Base-by-base conservation (phyloP, 1,140 invertebrate genomes). In the Sipha flava region DNA sequence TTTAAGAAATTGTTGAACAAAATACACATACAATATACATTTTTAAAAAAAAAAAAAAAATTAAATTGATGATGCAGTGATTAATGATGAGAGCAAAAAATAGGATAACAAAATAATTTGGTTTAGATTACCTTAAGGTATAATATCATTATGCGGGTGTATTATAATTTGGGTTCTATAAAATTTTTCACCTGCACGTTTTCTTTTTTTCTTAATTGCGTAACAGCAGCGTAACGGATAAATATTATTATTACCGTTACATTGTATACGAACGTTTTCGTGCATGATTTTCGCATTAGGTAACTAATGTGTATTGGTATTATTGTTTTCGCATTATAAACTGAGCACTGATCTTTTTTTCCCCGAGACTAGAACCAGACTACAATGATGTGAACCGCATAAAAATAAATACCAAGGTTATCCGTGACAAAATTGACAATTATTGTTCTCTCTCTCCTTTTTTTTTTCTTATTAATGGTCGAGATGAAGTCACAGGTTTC, bases 361-460 rank as follows among this genome's bases (percentile, higher is more conserved):
- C 43, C 29, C 49, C 7, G 52, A 57, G 31, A 77, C 34, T 0
- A 77, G 31, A 77, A 37, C 34, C 73, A 77, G 73, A 77, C 73
- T 77, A 77, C 73, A 77, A 77, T 77, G 73, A 59, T 77, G 52
- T 77, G 34, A 34, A 77, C 49, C 52, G 73, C 73, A 77, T 49
- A 75, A 77, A 77, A 70, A 70, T 70, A 70, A 70, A 77, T 77
- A 40, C 52, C 73, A 77, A 77, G 73, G 73, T 77, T 77, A 54
- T 77, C 73, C 73, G 73, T 77, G 73, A 77, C 73, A 57, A 77
- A 77, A 77, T 77, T 77, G 52, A 57, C 73, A 77, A 77, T 77
- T 77, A 77, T 59, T 59, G 34, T 77, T 57, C 49, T 77, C 52
- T 52, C 34, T 66, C 14, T 77, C 45, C 54, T 16, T 49, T n/a